Evolutionary conservation across 2,797 vertebrate species (phyloP).

Genomic region (Peromyscus eremicus): DNA sequence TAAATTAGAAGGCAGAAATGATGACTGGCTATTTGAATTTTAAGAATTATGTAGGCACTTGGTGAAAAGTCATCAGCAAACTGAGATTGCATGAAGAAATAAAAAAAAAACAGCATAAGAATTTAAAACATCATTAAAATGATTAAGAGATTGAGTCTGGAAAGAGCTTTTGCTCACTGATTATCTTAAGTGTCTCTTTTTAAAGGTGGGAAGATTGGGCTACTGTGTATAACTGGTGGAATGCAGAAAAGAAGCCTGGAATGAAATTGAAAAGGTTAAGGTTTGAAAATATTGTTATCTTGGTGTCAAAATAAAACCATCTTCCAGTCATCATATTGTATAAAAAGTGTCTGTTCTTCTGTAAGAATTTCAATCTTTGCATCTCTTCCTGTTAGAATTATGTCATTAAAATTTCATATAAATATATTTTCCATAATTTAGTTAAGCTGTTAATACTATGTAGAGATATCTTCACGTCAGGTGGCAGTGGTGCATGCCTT

Average conservation of each 20-base stretch:
- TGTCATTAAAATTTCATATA: background rate
- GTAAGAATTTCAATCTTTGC: background rate
- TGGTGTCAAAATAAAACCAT: background rate
- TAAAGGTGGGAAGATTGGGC: background rate
- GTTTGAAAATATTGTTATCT: background rate
- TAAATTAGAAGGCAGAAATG: slow-evolving; percentile 23
- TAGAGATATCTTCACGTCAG: background rate
- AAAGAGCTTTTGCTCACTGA: background rate
- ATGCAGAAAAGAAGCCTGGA: background rate
- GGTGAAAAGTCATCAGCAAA: background rate
- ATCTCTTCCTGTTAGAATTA: background rate
- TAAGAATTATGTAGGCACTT: background rate
- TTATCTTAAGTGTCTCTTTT: background rate
- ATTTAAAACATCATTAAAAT: background rate
- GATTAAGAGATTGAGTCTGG: background rate
- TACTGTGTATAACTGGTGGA: background rate
- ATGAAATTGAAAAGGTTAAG: background rate
- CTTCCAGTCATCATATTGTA: background rate
- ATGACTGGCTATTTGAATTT: background rate
- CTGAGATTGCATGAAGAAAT: background rate
- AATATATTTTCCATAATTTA: slow-evolving; percentile 12
- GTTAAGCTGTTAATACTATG: background rate
- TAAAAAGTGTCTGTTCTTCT: background rate
- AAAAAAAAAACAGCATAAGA: background rate
- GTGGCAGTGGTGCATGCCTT: too few species aligned